phyloP scores from a whole-genome alignment of 2,888 invertebrate species.

The Homarus gammarus region DNA sequence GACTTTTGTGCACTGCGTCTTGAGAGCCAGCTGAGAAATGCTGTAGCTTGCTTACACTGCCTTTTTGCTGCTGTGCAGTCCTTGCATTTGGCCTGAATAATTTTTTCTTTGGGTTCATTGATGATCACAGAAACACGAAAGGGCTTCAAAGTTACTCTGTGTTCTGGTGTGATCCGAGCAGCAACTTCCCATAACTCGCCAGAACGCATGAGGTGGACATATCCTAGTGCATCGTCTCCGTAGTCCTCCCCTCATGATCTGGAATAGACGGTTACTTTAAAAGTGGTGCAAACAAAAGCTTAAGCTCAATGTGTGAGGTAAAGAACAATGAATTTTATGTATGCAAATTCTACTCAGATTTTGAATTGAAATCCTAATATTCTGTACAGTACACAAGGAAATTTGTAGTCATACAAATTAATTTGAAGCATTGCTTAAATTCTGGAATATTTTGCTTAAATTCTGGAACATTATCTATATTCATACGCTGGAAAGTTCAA shows the following conservation, averaged over 20 bases:
- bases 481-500: too few relatives aligned
- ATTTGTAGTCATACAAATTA: too few relatives aligned
- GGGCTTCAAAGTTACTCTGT: neutral
- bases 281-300: too few relatives aligned
- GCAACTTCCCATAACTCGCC: conserved; percentile 4
- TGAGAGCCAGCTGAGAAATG: conserved; percentile 15
- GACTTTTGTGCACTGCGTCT: neutral
- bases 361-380: too few relatives aligned
- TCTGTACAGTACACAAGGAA: too few relatives aligned
- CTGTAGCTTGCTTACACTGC: conserved; percentile 5
- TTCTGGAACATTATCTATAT: too few relatives aligned
- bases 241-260: conserved; percentile 14
- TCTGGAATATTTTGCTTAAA: too few relatives aligned
- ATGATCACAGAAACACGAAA: conserved; percentile 26
- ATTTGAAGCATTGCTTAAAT: too few relatives aligned
- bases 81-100: conserved; percentile 7
- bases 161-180: conserved; percentile 20
- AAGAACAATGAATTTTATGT: too few relatives aligned
- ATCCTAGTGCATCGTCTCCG: conserved; percentile 5
- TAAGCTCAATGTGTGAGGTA: too few relatives aligned
- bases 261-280: too few relatives aligned
- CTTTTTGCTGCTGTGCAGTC: conserved; percentile 31
- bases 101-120: neutral
- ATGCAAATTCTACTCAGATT: too few relatives aligned
- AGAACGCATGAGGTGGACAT: conserved; percentile 8